Base-by-base conservation (phyloP, 2,797 vertebrate species). In the Rhabdomys pumilio region DNA sequence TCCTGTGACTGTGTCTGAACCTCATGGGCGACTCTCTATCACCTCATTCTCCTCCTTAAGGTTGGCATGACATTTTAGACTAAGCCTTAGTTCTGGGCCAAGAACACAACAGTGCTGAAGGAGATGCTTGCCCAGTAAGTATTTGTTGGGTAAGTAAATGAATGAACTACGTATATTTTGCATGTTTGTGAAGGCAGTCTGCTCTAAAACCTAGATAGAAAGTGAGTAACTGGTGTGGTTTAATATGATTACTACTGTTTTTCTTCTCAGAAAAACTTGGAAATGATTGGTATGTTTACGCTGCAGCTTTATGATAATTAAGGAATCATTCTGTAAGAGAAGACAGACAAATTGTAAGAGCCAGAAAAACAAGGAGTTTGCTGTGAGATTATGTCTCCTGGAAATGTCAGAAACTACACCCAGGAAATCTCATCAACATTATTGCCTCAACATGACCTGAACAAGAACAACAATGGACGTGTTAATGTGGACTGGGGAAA, bases 191-290 rank as follows among this genome's bases (percentile, higher is more conserved):
- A 94, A 91, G 59, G 3, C n/a, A 31, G 82, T 50, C 6, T 82
- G 11, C 61, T 41, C 6, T 22, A 91, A 96, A 86, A 85, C 22
- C 19, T 15, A 84, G 38, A 47, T 15, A 84, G 38, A 47, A 94
- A 91, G 93, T 50, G 57, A 95, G 81, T 76, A 93, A 79, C 41
- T 96, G 14, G 10, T 75, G n/a, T 75, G 55, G 50, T 31, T 80
- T 53, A 73, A n/a, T 76, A 76, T 57, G n/a, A 84, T 76, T 41
- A 47, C 41, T 65, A 67, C 53, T 76, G 13, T 81, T 77, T 92
- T 88, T 92, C 57, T 75, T 72, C 69, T 93, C 38, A 69, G 89
- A 90, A 94, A 79, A 22, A 7, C 59, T 87, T 88, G 2, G 61
- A 89, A 76, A 41, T 81, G 41, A 34, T 90, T 34, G 73, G 22